Percentiles rank a stretch among this genome's conserved stretches.
These are phyloP conservation scores for Thryonomys swinderianus DNA, from an alignment of 2,113 vertebrate species.

Conservation along the genomic window DNA sequence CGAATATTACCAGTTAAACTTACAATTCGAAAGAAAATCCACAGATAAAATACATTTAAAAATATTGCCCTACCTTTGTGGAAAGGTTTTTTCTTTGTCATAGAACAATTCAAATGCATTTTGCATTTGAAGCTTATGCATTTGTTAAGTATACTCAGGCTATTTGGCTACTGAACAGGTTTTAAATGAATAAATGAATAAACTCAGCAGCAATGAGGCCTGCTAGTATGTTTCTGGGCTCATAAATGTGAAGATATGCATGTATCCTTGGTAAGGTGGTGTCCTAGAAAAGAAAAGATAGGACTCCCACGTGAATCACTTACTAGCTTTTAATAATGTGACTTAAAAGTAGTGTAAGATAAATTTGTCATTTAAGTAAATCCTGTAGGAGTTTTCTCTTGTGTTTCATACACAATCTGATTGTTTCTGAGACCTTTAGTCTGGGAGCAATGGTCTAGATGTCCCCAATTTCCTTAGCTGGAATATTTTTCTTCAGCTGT, in stretches of 20 bases:
- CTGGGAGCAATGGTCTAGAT: not conserved
- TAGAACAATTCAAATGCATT: not conserved
- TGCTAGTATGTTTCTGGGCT: not conserved
- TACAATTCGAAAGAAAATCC: constrained; percentile 22
- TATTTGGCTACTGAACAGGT: not conserved
- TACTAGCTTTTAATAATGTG: not conserved
- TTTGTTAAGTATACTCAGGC: not conserved
- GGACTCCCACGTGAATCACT: not conserved
- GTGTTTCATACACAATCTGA: constrained; percentile 22
- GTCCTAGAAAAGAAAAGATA: not conserved
- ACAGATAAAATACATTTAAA: not conserved
- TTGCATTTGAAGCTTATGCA: not conserved
- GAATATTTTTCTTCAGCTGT: not conserved
- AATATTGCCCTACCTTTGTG: not conserved
- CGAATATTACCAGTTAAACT: not conserved
- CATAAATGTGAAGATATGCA: not conserved
- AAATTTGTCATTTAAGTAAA: not conserved
- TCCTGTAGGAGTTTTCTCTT: not conserved
- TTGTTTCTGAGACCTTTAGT: not conserved
- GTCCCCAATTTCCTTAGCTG: not conserved
- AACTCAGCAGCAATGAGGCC: not conserved
- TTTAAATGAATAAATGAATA: not conserved
- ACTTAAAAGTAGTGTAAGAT: not conserved
- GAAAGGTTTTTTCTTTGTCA: not conserved
- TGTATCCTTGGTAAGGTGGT: too few species aligned